These are phyloP conservation scores for Lagenorhynchus albirostris DNA, from an alignment of 2,113 vertebrate species.

Conservation along the genomic window DNA sequence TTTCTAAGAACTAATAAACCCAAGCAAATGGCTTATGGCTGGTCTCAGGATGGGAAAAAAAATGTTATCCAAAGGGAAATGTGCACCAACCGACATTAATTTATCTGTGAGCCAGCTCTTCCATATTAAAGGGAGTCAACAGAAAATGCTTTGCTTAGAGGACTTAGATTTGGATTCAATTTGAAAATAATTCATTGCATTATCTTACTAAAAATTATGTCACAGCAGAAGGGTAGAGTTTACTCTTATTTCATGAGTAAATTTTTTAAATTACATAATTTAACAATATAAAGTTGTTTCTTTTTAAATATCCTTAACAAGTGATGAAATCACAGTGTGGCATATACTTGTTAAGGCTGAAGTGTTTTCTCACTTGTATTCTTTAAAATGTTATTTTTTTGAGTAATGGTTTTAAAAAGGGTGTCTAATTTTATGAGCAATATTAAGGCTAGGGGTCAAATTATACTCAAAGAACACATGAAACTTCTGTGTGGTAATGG, in stretches of 20 bases:
- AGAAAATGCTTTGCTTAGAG: neutral
- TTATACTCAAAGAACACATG: neutral
- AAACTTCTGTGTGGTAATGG: neutral
- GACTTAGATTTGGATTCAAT: neutral
- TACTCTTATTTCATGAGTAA: neutral
- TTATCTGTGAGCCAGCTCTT: neutral
- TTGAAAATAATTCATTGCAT: neutral
- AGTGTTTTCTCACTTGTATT: neutral
- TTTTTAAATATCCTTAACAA: neutral
- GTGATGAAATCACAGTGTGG: neutral
- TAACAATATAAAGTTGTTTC: neutral
- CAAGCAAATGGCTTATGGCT: slow-evolving; percentile 15
- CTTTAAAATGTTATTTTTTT: neutral
- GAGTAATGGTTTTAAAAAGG: neutral
- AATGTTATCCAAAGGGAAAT: neutral
- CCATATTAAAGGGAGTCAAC: neutral
- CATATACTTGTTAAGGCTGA: neutral
- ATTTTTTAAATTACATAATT: neutral
- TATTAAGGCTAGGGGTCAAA: neutral
- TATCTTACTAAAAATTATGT: neutral
- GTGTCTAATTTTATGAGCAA: neutral
- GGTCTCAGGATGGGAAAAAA: neutral
- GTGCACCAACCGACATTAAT: neutral
- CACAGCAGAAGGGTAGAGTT: neutral
- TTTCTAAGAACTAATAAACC: slow-evolving; percentile 41